These are phyloP conservation scores for Trogon melanurus DNA, from an alignment of 2,113 vertebrate genomes.

Conservation along the genomic window DNA sequence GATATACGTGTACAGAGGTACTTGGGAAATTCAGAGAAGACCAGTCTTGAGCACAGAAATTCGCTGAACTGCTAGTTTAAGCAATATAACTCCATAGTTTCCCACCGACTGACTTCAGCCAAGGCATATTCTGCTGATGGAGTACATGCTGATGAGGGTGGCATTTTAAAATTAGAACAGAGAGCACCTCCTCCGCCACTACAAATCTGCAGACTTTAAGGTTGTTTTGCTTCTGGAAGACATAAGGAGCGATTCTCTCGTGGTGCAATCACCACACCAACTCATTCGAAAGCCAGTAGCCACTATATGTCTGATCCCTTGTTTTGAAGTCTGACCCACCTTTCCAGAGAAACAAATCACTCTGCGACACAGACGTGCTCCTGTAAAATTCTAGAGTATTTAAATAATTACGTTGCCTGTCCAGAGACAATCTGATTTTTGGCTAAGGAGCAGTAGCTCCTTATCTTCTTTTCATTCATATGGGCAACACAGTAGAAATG, in stretches of 20 bases:
- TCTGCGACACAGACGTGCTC: neutral
- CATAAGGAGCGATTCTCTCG: neutral
- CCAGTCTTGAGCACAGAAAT: neutral
- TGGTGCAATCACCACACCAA: neutral
- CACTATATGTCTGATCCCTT: neutral
- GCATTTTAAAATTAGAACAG: constrained; percentile 34
- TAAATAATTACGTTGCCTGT: neutral
- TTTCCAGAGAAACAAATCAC: neutral
- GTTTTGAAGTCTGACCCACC: neutral
- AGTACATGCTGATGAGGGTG: neutral
- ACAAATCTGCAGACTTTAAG: neutral
- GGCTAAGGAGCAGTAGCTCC: neutral
- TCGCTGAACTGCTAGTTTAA: neutral
- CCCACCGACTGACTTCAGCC: neutral
- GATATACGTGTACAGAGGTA: neutral
- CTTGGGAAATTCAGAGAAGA: constrained; percentile 17
- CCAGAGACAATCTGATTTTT: neutral
- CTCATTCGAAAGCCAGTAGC: neutral
- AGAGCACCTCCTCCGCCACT: neutral
- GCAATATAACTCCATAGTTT: neutral
- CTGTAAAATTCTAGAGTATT: neutral
- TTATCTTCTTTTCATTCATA: neutral
- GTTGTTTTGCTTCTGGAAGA: neutral
- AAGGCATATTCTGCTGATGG: neutral
- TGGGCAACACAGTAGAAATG: neutral